phyloP scores from a whole-genome alignment of 2,113 vertebrate genomes.

The Notechis scutatus region DNA sequence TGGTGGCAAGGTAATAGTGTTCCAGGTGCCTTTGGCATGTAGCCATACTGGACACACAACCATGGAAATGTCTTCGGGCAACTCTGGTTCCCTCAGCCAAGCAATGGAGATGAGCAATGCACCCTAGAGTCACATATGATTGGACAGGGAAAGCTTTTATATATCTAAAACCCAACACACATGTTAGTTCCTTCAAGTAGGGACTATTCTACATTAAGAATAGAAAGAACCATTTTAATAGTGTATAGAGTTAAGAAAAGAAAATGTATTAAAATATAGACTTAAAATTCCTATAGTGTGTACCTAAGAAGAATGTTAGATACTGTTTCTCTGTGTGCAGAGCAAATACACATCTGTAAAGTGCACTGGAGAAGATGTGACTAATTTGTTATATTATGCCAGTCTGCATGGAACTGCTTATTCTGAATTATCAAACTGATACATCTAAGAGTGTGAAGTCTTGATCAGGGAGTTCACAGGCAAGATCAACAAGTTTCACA shows the following conservation, averaged over 20 bases:
- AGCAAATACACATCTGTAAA: neutral
- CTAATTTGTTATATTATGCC: neutral
- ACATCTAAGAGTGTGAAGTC: neutral
- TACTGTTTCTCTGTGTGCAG: neutral
- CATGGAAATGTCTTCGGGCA: neutral
- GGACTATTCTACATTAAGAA: neutral
- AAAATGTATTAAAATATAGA: neutral
- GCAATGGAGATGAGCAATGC: neutral
- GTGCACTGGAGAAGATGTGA: neutral
- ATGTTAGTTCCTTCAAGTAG: neutral
- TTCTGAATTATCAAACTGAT: neutral
- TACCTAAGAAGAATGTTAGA: neutral
- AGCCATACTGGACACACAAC: neutral
- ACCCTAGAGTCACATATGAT: neutral
- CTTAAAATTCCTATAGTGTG: neutral
- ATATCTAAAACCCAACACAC: neutral
- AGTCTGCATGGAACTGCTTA: neutral
- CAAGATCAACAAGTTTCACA: neutral
- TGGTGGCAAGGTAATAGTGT: neutral
- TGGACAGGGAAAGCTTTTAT: neutral
- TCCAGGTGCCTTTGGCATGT: neutral
- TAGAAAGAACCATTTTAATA: neutral
- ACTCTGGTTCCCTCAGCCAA: neutral
- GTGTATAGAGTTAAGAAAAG: no score
- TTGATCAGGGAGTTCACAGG: neutral